These are phyloP conservation scores for Falco columbarius DNA, from an alignment of 2,797 vertebrate species.

Conservation along the genomic window DNA sequence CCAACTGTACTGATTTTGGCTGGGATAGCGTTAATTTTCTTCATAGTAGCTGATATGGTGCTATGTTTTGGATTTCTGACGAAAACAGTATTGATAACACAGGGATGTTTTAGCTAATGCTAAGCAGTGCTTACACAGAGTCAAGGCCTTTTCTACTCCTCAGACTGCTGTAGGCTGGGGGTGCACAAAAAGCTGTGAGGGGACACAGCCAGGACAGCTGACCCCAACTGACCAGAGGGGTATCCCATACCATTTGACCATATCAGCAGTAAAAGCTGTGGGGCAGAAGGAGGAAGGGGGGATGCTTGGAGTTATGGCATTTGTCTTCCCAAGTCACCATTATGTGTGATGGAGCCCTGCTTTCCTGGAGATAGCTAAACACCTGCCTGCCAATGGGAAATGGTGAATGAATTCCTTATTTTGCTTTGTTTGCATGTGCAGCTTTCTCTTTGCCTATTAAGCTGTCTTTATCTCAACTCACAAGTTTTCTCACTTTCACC, in stretches of 20 bases:
- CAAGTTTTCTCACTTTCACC: background rate
- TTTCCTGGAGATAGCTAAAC: background rate
- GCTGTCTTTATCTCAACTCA: background rate
- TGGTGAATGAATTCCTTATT: background rate
- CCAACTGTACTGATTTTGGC: background rate
- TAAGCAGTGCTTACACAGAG: background rate
- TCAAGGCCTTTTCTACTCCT: background rate
- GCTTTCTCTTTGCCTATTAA: background rate
- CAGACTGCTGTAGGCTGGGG: background rate
- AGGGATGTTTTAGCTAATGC: background rate
- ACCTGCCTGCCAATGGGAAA: background rate
- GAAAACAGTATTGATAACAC: background rate
- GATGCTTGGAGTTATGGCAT: rapidly evolving
- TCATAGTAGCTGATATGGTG: background rate
- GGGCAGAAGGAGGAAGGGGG: background rate
- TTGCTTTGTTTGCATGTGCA: background rate
- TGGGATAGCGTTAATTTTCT: background rate
- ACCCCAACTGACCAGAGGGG: background rate
- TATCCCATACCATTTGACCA: background rate
- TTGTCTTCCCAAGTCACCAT: background rate
- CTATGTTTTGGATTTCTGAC: background rate
- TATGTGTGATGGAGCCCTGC: rapidly evolving
- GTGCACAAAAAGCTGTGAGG: background rate
- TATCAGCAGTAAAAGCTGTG: background rate
- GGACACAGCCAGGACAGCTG: background rate